These are phyloP conservation scores for Micromussa lordhowensis DNA, from an alignment of 92 coral and sea anemone genomes.

Conservation along the genomic window DNA sequence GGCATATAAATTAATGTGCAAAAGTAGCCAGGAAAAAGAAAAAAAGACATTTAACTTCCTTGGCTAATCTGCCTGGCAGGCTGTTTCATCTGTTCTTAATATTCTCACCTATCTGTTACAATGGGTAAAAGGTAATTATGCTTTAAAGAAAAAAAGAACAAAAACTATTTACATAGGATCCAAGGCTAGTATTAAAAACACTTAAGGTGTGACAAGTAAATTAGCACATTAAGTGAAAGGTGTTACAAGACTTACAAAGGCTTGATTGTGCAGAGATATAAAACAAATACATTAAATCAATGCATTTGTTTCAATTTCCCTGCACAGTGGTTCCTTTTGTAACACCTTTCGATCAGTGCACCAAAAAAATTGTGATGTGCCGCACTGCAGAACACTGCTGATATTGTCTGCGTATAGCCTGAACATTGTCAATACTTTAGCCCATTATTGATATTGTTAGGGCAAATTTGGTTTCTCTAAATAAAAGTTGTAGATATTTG, in stretches of 20 bases:
- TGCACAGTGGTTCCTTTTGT: too few relatives aligned
- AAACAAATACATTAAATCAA: background rate
- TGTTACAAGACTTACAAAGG: background rate
- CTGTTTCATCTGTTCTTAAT: background rate
- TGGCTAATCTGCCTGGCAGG: background rate
- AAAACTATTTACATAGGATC: background rate
- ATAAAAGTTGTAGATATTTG: background rate
- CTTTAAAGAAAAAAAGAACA: background rate
- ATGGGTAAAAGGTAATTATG: background rate
- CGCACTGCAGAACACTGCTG: background rate
- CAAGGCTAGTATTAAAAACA: background rate
- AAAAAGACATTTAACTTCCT: background rate
- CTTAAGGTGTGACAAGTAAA: background rate
- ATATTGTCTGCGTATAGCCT: background rate
- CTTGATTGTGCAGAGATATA: background rate
- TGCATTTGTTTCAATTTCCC: too few relatives aligned
- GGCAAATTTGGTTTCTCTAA: too few relatives aligned
- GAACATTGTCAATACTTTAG: background rate
- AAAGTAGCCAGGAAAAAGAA: background rate
- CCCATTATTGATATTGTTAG: background rate
- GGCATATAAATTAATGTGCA: background rate
- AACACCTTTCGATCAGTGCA: too few relatives aligned
- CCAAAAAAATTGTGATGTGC: background rate
- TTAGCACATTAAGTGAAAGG: background rate
- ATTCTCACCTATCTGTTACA: background rate